Evolutionary conservation across 2,113 vertebrate species (phyloP).

Genomic region (Podarcis muralis): DNA sequence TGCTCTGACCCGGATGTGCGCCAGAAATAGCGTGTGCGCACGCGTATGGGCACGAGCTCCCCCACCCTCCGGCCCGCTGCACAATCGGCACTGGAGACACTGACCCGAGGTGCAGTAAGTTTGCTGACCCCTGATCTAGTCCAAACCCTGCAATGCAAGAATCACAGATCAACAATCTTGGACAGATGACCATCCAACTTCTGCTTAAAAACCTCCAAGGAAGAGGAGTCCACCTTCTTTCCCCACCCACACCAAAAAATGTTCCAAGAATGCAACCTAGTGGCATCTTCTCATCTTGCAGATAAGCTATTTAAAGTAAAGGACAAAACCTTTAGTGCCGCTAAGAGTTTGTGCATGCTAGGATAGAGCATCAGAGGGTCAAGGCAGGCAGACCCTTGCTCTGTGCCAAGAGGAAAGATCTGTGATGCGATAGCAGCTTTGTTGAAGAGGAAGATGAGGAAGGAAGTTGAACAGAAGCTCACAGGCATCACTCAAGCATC

Average conservation of each 20-base stretch:
- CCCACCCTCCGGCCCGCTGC: too few species aligned
- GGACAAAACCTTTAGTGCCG: too few species aligned
- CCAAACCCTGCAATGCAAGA: too few species aligned
- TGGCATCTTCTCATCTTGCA: neutral
- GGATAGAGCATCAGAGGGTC: neutral
- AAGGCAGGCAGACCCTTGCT: fast-evolving
- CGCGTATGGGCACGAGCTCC: too few species aligned
- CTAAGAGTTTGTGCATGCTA: neutral
- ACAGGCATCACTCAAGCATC: conserved; percentile 45
- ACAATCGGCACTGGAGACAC: too few species aligned
- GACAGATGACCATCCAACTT: neutral
- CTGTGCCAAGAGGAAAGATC: conserved; percentile 41
- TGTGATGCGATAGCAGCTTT: conserved; percentile 58
- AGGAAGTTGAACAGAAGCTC: conserved; percentile 51
- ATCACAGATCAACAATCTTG: neutral
- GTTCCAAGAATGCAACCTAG: conserved; percentile 44
- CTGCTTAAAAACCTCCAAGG: too few species aligned
- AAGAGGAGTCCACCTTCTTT: too few species aligned
- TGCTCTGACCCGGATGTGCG: too few species aligned
- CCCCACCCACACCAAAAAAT: neutral
- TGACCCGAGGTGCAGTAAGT: too few species aligned
- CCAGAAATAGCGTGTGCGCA: too few species aligned
- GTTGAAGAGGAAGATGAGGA: conserved; percentile 64
- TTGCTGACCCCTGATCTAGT: too few species aligned
- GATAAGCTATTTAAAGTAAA: fast-evolving